Base-by-base conservation (phyloP, 2,113 vertebrate species). In the Callopanchax toddi region DNA sequence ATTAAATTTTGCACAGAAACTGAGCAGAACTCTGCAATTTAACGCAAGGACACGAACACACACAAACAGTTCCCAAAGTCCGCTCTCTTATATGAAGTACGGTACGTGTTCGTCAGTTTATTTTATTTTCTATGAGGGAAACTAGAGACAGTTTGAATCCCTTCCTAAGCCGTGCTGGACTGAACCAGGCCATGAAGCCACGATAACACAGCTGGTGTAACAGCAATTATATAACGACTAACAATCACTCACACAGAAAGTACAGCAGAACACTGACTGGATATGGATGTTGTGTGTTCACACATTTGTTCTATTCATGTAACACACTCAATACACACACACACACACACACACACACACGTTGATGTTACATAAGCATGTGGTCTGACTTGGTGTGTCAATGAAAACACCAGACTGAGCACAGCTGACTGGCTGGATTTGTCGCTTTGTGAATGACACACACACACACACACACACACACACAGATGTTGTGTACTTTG, bases 331-430 rank as follows among this genome's bases (percentile, higher is more conserved):
- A 21, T 25, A 23, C 63, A 62, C 48, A 51, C 32, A 57, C 32
- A 55, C 25, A 46, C 57, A 29, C 25, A 42, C 44, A 22, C 8
- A 56, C 54, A 71, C 65, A 50, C 61, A 59, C 20, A 80, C 8
- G 26, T 56, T 59, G 32, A 51, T 37, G 51, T 88, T 86, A 86
- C 54, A 70, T 88, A 88, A 88, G 68, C 1, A 2, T 18, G 42
- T 71, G 49, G 60, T 59, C 62, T 56, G 71, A 76, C 53, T 70
- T 67, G 61, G 55, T 17, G 11, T 84, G 81, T 79, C 73, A 78
- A 63, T 84, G 42, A 62, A 84, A 39, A 76, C 68, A 72, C 65
- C 66, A 67, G 76, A 52, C 76, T 56, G 74, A 82, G n/a, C 48
- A 32, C 49, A 34, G 26, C 58, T 49, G 67, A 71, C 34, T 1